Base-by-base conservation (phyloP, 2,888 invertebrate species). In the Cremastinae sp. region DNA sequence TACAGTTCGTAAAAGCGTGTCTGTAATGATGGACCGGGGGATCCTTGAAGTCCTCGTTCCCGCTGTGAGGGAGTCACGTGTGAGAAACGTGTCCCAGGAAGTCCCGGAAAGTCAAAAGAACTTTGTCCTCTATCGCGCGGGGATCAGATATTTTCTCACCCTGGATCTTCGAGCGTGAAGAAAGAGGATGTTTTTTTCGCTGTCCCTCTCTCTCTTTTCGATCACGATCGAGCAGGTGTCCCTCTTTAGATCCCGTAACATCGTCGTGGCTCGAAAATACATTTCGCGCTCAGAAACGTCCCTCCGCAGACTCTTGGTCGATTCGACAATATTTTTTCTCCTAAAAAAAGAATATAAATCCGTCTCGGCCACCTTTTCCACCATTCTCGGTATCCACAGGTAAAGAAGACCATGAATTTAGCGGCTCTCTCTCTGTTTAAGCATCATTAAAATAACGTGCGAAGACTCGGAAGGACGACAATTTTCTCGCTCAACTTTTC, bases 41-140 rank as follows among this genome's bases (percentile, higher is more conserved):
- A 59, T 43, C 45, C 62, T 59, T 56, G 53, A 74, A 64, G 51
- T 77, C 73, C n/a, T n/a, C 5, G 7, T 77, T 28, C 79, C 79
- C 75, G 73, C 51, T 73, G 80, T 41, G 81, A 75, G 41, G 54
- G 54, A 65, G 74, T 78, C 81, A 81, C 82, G 81, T 81, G 80
- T 80, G 81, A 70, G 70, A 80, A 81, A 79, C 80, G 76, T 65
- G 73, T 66, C 51, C 65, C 74, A 78, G 76, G 73, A 79, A 77
- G 74, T 68, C 75, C 68, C 66, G 65, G 78, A 79, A 53, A 54
- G 61, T 61, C 61, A 36, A 61, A 61, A 18, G 43, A 70, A 53
- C 54, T 54, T 68, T 68, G 36, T 22, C 12, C 45, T 54, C 10
- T 43, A n/a, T 72, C 62, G 43, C 41, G 28, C 65, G 58, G 45